Conservation (phyloP, 2,888 invertebrate species). For the Parasteatoda lunata region DNA sequence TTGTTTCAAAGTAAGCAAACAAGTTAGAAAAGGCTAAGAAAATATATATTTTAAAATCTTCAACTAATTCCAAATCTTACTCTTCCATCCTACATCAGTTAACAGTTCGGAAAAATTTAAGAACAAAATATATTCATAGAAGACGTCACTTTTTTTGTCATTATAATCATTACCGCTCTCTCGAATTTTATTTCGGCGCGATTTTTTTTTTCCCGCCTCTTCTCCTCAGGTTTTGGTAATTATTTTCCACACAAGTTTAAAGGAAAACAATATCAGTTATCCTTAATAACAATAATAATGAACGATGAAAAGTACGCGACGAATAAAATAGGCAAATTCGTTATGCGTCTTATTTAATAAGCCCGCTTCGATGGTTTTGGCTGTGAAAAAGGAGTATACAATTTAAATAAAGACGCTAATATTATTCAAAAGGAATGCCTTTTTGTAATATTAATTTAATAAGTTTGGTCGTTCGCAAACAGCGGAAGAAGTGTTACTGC, state of each 20-base stretch:
- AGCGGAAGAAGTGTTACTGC: slow-evolving; percentile 47
- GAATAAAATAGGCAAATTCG: slow-evolving; percentile 67
- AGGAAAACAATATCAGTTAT: slow-evolving; percentile 68
- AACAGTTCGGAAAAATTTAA: slow-evolving; percentile 52
- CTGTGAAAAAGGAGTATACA: slow-evolving; percentile 46
- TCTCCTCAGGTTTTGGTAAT: slow-evolving; percentile 53
- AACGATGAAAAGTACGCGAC: slow-evolving; percentile 63
- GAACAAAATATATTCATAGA: slow-evolving; percentile 62
- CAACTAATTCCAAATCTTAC: slow-evolving; percentile 18
- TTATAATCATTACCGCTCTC: slow-evolving; percentile 63
- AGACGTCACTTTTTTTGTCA: slow-evolving; percentile 54
- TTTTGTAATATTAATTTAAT: slow-evolving; percentile 67
- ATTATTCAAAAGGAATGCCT: slow-evolving; percentile 65
- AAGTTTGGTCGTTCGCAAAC: slow-evolving; percentile 57
- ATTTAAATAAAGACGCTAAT: slow-evolving; percentile 67
- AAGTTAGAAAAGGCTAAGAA: slow-evolving; percentile 30
- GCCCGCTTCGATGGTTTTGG: slow-evolving; percentile 61
- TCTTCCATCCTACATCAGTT: slow-evolving; percentile 28
- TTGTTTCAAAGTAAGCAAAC: slow-evolving; percentile 18
- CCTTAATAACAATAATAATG: slow-evolving; percentile 68
- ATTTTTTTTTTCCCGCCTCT: slow-evolving; percentile 8
- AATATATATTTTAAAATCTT: slow-evolving; percentile 27
- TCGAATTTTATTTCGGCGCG: slow-evolving; percentile 39
- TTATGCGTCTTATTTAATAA: slow-evolving; percentile 68
- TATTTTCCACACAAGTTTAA: slow-evolving; percentile 66